Percentiles rank a stretch among this genome's conserved stretches.
These are phyloP conservation scores for Silurus meridionalis DNA, from an alignment of 2,113 vertebrate species.

Conservation along the genomic window DNA sequence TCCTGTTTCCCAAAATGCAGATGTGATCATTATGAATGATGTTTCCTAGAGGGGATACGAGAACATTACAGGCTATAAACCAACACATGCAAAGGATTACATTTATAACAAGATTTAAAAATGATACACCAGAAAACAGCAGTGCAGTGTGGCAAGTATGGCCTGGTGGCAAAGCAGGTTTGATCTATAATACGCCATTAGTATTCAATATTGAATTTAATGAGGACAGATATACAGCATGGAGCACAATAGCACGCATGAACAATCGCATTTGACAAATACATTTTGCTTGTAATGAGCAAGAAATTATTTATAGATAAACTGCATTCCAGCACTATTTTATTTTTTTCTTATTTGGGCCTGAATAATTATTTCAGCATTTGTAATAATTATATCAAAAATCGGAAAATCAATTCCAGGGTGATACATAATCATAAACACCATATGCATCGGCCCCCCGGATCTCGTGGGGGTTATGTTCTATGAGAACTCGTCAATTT, in stretches of 20 bases:
- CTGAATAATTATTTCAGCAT: background rate
- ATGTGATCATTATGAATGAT: background rate
- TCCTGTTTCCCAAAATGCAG: slow-evolving; percentile 18
- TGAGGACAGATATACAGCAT: background rate
- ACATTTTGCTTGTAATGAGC: background rate
- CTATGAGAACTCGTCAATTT: too few species aligned
- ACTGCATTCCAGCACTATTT: background rate
- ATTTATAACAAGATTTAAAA: background rate
- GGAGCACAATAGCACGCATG: background rate
- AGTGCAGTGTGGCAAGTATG: background rate
- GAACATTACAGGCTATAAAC: background rate
- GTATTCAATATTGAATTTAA: background rate
- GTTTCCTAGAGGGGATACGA: background rate
- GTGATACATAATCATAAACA: background rate
- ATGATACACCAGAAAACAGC: background rate
- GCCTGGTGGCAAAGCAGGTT: background rate
- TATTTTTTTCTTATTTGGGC: background rate
- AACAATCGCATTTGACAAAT: too few species aligned
- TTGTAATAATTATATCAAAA: background rate
- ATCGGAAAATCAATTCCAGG: background rate
- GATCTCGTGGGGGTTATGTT: too few species aligned
- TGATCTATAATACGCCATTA: background rate
- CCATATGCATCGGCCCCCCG: too few species aligned
- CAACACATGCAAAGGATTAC: background rate
- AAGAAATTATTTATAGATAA: background rate